Evolutionary conservation across 2,113 vertebrate species (phyloP), one percentile per base, ranked within the genome.

Genomic region (Lathamus discolor): DNA sequence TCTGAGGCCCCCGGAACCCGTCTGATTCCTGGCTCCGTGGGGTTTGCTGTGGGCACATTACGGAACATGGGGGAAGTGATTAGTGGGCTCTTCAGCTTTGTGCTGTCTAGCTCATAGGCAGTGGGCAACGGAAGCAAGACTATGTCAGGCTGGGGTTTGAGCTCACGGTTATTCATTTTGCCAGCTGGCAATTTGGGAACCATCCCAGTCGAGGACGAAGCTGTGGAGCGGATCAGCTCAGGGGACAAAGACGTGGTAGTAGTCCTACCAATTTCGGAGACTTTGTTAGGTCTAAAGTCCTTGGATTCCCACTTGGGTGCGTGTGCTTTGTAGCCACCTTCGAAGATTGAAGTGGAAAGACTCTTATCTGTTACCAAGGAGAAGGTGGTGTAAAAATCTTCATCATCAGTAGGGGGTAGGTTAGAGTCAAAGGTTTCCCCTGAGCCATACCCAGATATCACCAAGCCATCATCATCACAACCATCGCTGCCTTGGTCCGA

Each of bases 1-100:
- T 99, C 99, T 97, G 99, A 99, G 98, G 99, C 98, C 98, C 99
- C 99, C 98, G 99, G 99, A 97, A 99, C 98, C 98, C 99, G 98
- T 99, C 99, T 99, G 98, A 99, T 98, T 98, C 99, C 99, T 17
- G 99, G 99, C 98, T 99, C 99, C 97, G 99, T 99, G 98, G 99
- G 99, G 98, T 99, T 99, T 99, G 99, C 99, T 99, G 99, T 99
- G 99, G 99, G 99, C 99, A 99, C 99, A 99, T 99, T 99, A 99
- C 98, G 99, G 99, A 99, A 99, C 99, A 99, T 99, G 99, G 99
- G 99, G 99, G 99, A 99, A 99, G 99, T 99, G 98, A 99, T 99
- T 99, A 99, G 98, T 97, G 99, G 98, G 98, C 98, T 99, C 99
- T 99, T 99, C 98, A 98, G 99, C 98, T 99, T 98, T 98, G 98